Evolutionary conservation across 2,888 invertebrate genomes (phyloP).

Genomic region (Zelleria hepariella): DNA sequence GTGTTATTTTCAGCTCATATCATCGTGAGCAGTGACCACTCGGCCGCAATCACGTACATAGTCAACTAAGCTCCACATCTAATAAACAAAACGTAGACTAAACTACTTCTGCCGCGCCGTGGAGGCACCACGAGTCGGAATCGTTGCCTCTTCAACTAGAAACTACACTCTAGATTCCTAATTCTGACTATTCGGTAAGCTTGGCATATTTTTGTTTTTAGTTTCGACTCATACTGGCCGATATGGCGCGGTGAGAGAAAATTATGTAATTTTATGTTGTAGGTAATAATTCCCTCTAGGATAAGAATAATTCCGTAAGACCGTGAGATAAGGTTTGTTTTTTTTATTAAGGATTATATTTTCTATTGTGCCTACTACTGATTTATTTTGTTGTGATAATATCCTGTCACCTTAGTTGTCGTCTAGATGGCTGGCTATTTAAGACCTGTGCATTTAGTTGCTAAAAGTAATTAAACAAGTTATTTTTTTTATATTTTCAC

Average conservation of each 20-base stretch:
- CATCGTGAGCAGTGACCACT: conserved; percentile 68
- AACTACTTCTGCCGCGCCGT: conserved; percentile 28
- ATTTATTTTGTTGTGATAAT: conserved; percentile 17
- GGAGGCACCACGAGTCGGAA: background rate
- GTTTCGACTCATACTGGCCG: conserved; percentile 8
- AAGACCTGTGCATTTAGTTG: background rate
- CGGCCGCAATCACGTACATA: conserved; percentile 59
- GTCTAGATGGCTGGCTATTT: background rate
- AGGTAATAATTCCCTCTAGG: conserved; percentile 55
- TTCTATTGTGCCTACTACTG: conserved; percentile 21
- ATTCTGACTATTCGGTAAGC: background rate
- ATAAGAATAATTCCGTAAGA: conserved; percentile 53
- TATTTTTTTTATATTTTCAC: background rate
- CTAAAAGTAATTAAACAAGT: background rate
- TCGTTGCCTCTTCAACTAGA: background rate
- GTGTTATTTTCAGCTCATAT: conserved; percentile 57
- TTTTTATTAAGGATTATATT: conserved; percentile 31
- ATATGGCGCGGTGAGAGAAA: conserved; percentile 25
- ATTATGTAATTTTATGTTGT: conserved; percentile 54
- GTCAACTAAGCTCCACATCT: conserved; percentile 58
- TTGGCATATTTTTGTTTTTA: background rate
- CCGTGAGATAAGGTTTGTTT: conserved; percentile 35
- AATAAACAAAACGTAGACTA: conserved; percentile 37
- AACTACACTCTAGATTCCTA: background rate
- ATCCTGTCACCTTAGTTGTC: background rate